Base-by-base conservation (phyloP, 2,888 invertebrate genomes). In the Heliconius ethilla region DNA sequence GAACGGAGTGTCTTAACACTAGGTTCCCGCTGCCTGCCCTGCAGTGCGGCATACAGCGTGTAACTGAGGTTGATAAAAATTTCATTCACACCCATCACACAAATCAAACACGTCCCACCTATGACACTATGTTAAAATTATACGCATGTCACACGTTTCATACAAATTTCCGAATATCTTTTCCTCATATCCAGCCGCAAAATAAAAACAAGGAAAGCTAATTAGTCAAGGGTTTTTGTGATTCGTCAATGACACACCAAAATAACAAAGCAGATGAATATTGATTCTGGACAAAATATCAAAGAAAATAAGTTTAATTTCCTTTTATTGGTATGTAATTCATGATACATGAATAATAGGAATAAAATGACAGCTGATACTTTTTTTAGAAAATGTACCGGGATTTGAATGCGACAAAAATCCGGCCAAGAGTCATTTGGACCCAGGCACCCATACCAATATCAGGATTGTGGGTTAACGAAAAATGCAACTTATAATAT, bases 211-310 rank as follows among this genome's bases (percentile, higher is more conserved):
- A 63, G 75, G 75, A 77, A 75, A 77, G 62, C 65, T 67, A 66
- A 75, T 76, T 76, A 67, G 40, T 70, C 55, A 70, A 76, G 45
- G 63, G 45, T 63, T 76, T 78, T 63, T 62, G 62, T 62, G 73
- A 51, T 65, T 59, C 75, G 70, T 59, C 79, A 77, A 73, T 80
- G 79, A 40, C 73, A 59, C 67, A 29, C 15, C 45, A 76, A 80
- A 76, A 62, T 67, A 80, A 79, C 75, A 72, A 67, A 70, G 70
- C 37, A 55, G 18, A 22, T 74, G 80, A 79, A 79, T 80, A 75
- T 74, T 79, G 70, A 77, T 77, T 70, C 77, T 29, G 73, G 45
- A 59, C 29, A 70, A 74, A 40, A 37, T 45, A 66, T 65, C 72
- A 74, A 70, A 63, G 66, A 66, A 75, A 62, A 62, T 27, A 25